Evolutionary conservation across 2,888 invertebrate genomes (phyloP).

Genomic region (Cheilosia urbana): DNA sequence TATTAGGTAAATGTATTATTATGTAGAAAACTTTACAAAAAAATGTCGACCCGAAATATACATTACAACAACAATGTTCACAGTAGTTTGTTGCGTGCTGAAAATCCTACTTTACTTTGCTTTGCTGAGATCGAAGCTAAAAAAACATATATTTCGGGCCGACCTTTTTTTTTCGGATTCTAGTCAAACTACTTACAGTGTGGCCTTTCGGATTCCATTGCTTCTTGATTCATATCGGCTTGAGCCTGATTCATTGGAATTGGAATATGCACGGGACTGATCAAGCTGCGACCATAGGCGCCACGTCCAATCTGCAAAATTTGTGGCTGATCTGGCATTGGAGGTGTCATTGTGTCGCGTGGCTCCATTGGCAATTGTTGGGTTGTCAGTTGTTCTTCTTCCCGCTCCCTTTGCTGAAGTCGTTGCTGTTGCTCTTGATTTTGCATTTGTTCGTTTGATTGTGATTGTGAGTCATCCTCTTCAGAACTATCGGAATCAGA

Average conservation of each 20-base stretch:
- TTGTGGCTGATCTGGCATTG: constrained; percentile 82
- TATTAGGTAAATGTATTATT: no score
- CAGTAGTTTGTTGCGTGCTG: no score
- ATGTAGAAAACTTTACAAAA: no score
- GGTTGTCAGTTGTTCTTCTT: constrained; percentile 68
- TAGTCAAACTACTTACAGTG: constrained; percentile 87
- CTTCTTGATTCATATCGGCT: constrained; percentile 84
- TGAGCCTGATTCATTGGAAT: constrained; percentile 86
- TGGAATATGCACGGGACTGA: constrained; percentile 84
- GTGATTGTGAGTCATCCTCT: constrained; percentile 78
- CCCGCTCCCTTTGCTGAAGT: constrained; percentile 80
- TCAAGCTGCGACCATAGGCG: constrained; percentile 83
- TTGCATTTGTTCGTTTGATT: constrained; percentile 77
- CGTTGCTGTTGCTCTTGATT: constrained; percentile 76
- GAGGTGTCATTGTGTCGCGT: constrained; percentile 82
- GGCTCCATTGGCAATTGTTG: constrained; percentile 82
- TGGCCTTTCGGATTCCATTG: constrained; percentile 86
- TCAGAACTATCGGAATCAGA: constrained; percentile 79
- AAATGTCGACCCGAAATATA: no score
- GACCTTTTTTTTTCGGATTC: not conserved
- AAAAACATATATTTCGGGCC: no score
- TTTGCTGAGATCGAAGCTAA: no score
- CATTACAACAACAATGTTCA: no score
- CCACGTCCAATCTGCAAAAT: constrained; percentile 83
- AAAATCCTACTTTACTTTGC: no score